Evolutionary conservation across 2,888 invertebrate species (phyloP), one percentile per base, ranked within the genome.

Genomic region (Melanostoma scalare): DNA sequence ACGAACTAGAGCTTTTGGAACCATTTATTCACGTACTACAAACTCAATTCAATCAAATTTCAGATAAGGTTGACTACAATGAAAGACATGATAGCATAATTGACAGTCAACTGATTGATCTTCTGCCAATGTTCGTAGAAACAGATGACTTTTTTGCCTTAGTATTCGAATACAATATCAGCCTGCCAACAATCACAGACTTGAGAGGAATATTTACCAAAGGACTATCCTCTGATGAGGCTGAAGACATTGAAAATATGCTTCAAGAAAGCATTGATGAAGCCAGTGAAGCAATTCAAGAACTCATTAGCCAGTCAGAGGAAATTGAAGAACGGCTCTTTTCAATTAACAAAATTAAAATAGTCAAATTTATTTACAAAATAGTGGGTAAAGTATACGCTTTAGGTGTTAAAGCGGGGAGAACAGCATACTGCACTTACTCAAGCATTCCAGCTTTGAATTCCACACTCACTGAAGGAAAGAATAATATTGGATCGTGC

Each of bases 361-460:
- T 81, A 6, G 0, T 68, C 5, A 77, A 72, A 61, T 81, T 52
- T 20, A 72, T 81, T 6, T 67, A 61, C 9, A 68, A n/a, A 46
- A 10, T 52, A 9, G 10, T 73, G 8, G 36, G 36, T 33, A 61
- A 68, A 8, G 31, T 81, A 4, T 81, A 72, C 38, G n/a, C n/a
- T 2, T 3, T 72, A 1, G 81, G 36, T 6, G n/a, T 44, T 9
- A 30, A 46, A 20, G 61, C 31, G 2, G 42, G 72, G 6, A 67
- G 81, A 52, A 60, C 81, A 6, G 81, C 77, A 6, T 82, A 82
- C 5, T 82, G 77, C 46, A 68, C 72, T 0, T 82, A 82, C 40
- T 77, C 72, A 2, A 20, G 61, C 30, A 30, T 68, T 6, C 81
- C 81, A 2, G 6, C 44, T 1, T 52, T 82, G 6, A 82, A 77